These are phyloP conservation scores for Agonum fuliginosum DNA, from an alignment of 2,888 invertebrate species.

Conservation along the genomic window DNA sequence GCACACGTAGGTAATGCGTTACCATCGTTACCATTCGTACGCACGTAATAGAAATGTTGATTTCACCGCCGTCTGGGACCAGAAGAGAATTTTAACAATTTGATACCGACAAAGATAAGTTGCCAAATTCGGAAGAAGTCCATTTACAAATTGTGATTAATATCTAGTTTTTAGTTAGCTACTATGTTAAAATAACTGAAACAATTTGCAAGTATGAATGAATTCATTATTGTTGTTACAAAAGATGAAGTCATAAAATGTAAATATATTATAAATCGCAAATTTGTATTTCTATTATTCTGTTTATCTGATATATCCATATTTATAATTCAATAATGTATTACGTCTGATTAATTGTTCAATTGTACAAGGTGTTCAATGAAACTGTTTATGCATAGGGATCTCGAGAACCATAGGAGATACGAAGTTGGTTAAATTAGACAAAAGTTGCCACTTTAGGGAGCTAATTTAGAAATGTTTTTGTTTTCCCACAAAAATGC, in stretches of 20 bases:
- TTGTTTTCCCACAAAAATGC: too few species aligned
- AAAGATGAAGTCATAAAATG: neutral
- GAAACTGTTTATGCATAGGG: too few species aligned
- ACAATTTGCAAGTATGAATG: neutral
- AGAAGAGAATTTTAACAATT: constrained; percentile 2
- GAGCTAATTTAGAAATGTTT: too few species aligned
- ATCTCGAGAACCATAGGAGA: too few species aligned
- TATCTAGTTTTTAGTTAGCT: constrained; percentile 2
- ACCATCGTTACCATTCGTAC: neutral
- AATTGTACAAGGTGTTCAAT: too few species aligned
- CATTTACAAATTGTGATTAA: constrained; percentile 5
- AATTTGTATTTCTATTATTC: neutral
- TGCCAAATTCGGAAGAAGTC: constrained; percentile 41
- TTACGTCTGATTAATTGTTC: too few species aligned
- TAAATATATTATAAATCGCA: neutral
- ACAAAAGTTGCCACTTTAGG: too few species aligned
- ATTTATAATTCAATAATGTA: neutral
- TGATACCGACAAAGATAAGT: neutral
- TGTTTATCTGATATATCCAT: neutral
- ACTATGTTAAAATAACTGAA: neutral
- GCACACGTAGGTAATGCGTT: constrained; percentile 9
- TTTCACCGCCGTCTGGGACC: constrained; percentile 9
- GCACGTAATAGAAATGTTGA: neutral
- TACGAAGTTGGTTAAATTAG: too few species aligned
- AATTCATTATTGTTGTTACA: neutral